These are phyloP conservation scores for Pollenia labialis DNA, from an alignment of 2,888 invertebrate genomes.

Conservation along the genomic window DNA sequence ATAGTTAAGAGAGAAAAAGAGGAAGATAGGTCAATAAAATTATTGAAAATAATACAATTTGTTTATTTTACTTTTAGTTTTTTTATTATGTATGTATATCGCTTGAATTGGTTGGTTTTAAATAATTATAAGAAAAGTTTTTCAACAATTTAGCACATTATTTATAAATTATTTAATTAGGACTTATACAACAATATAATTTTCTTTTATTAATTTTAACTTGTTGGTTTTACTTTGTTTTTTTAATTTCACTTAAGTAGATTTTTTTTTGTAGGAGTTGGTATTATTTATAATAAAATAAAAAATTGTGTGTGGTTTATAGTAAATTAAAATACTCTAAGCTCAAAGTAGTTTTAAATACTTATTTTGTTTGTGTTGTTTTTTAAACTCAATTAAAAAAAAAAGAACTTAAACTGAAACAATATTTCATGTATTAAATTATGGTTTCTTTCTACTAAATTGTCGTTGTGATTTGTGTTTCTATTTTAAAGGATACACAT, in stretches of 20 bases:
- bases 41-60: slow-evolving; percentile 52
- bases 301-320: not conserved
- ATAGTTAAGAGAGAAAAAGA: slow-evolving; percentile 1
- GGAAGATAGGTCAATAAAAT: slow-evolving; percentile 1
- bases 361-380: not conserved
- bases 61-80: slow-evolving; percentile 21
- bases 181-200: slow-evolving; percentile 43
- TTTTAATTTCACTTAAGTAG: slow-evolving; percentile 31
- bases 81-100: slow-evolving; percentile 15
- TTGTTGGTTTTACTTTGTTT: not conserved
- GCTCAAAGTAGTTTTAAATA: slow-evolving; percentile 56
- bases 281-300: not conserved
- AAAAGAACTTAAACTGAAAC: not conserved
- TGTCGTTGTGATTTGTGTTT: slow-evolving; percentile 62
- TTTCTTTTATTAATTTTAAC: slow-evolving; percentile 26
- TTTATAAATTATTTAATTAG: slow-evolving; percentile 51
- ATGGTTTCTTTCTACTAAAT: slow-evolving; percentile 31
- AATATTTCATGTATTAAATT: slow-evolving; percentile 36
- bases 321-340: slow-evolving; percentile 48
- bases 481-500: slow-evolving; percentile 5
- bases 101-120: slow-evolving; percentile 43
- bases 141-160: slow-evolving; percentile 69
- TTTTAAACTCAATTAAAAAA: slow-evolving; percentile 12
- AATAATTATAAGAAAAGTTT: slow-evolving; percentile 45
- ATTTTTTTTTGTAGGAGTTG: slow-evolving; percentile 13